These are phyloP conservation scores for Acanthosepion lycidas DNA, from an alignment of 2,888 invertebrate species.

Conservation along the genomic window DNA sequence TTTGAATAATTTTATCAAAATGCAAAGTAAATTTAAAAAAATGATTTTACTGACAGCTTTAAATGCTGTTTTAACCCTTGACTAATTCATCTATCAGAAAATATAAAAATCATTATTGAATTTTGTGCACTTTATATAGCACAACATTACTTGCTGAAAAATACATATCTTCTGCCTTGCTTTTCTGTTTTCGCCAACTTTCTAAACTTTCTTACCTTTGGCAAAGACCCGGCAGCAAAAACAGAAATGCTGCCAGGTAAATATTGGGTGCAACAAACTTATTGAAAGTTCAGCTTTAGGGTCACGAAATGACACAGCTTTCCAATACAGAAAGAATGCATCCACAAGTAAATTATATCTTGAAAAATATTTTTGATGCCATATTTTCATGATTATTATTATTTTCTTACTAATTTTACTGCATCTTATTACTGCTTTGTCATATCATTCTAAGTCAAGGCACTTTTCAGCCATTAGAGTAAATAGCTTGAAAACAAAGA, in stretches of 20 bases:
- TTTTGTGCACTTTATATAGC: no score
- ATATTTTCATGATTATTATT: no score
- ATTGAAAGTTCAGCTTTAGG: neutral
- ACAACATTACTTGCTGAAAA: neutral
- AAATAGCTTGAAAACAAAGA: no score
- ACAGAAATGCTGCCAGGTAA: neutral
- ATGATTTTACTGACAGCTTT: neutral
- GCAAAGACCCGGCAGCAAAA: neutral
- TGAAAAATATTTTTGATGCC: no score
- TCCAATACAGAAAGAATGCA: neutral
- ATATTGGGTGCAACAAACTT: neutral
- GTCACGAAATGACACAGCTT: neutral
- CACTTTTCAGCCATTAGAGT: no score
- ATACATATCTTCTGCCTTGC: neutral
- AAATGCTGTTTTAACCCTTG: neutral
- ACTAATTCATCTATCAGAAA: no score
- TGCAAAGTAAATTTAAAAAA: neutral
- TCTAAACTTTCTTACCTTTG: neutral
- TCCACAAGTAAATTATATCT: no score
- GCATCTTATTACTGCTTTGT: no score
- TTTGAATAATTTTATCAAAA: no score
- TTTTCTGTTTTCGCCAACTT: neutral
- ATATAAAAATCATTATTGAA: no score
- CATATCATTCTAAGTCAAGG: no score
- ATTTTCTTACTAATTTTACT: no score